Evolutionary conservation across 2,888 invertebrate genomes (phyloP).

Genomic region (Agrilus cyanescens): DNA sequence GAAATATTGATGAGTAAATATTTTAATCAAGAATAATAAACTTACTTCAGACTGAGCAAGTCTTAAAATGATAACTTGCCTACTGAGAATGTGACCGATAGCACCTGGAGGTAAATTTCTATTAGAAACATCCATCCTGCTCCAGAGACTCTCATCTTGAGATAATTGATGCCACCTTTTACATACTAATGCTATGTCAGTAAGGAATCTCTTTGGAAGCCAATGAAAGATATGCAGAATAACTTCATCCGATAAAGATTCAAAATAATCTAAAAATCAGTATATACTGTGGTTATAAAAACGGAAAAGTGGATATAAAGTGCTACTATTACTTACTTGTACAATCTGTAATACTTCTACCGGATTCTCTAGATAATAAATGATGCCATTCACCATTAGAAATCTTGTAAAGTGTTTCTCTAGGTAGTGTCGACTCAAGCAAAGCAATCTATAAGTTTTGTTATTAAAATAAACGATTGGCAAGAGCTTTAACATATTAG

Average conservation of each 20-base stretch:
- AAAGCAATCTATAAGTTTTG: conserved; percentile 26
- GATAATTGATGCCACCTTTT: conserved; percentile 68
- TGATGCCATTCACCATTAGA: conserved; percentile 24
- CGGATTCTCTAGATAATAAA: conserved; percentile 19
- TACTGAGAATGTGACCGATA: conserved; percentile 59
- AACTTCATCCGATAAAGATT: conserved; percentile 73
- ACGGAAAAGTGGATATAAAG: neutral
- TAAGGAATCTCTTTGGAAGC: conserved; percentile 67
- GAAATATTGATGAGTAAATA: neutral
- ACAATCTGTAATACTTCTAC: conserved; percentile 16
- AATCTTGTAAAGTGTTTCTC: conserved; percentile 26
- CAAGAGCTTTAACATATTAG: no score
- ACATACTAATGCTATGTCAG: conserved; percentile 60
- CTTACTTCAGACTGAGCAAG: conserved; percentile 69
- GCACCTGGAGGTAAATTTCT: conserved; percentile 55
- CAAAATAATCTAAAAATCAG: conserved; percentile 52
- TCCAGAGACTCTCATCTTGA: conserved; percentile 79
- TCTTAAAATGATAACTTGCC: conserved; percentile 67
- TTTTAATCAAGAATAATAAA: conserved; percentile 7
- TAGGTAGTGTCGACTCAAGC: conserved; percentile 27
- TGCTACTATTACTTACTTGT: conserved; percentile 21
- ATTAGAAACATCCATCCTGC: conserved; percentile 66
- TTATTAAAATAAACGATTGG: no score
- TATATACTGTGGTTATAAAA: neutral
- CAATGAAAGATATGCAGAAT: conserved; percentile 70